Conservation (phyloP, 2,888 invertebrate genomes). For the Pandemis corylana region DNA sequence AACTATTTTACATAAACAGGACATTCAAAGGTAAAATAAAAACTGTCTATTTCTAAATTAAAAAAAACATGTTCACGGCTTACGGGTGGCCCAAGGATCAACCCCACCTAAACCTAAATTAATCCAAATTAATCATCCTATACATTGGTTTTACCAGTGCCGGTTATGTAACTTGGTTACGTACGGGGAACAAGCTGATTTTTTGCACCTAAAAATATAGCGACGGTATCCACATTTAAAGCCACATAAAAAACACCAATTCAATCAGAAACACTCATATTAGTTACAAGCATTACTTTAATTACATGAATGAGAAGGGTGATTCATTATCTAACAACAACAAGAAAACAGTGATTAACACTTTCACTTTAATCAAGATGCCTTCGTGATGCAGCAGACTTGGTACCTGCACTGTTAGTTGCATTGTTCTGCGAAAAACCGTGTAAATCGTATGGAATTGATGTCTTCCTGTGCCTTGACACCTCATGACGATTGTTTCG, state of each 20-base stretch:
- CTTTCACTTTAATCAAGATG: conserved; percentile 63
- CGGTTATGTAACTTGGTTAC: no score
- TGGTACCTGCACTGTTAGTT: conserved; percentile 61
- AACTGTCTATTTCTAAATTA: no score
- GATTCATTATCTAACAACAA: conserved; percentile 6
- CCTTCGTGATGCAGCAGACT: conserved; percentile 43
- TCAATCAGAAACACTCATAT: not conserved
- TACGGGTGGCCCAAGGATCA: no score
- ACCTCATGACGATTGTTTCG: not conserved
- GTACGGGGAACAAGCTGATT: no score
- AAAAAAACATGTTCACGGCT: no score
- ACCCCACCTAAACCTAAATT: no score
- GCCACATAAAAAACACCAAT: not conserved
- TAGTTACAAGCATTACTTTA: not conserved
- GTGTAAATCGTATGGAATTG: conserved; percentile 40
- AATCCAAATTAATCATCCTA: no score
- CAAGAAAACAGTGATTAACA: conserved; percentile 44
- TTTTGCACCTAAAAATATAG: no score
- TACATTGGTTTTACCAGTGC: no score
- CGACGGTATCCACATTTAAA: no score
- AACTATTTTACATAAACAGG: no score
- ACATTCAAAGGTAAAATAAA: no score
- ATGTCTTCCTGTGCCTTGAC: conserved; percentile 5
- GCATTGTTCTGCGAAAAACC: conserved; percentile 20
- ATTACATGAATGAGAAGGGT: not conserved